phyloP scores from a whole-genome alignment of 2,888 invertebrate genomes.

The Smittia sp. region DNA sequence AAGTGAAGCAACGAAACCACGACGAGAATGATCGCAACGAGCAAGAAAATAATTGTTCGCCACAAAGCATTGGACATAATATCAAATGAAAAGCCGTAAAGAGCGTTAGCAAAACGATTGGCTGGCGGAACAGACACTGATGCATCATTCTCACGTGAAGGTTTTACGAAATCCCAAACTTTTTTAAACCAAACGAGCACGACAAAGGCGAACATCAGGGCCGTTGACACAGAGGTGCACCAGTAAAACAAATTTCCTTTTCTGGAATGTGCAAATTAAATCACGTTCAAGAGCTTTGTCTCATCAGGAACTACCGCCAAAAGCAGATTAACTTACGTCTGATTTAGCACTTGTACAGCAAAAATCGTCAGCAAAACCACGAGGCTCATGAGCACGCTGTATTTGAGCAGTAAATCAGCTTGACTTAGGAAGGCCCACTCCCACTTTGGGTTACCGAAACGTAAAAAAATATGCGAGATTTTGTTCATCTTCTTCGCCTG shows the following conservation, averaged over 20 bases:
- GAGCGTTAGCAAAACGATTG: constrained; percentile 55
- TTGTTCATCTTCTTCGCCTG: constrained; percentile 29
- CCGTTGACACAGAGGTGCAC: constrained; percentile 53
- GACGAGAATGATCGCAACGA: constrained; percentile 64
- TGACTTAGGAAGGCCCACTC: constrained; percentile 72
- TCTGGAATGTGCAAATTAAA: constrained; percentile 44
- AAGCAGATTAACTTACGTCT: constrained; percentile 47
- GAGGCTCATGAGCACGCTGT: constrained; percentile 65
- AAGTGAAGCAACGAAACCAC: constrained; percentile 67
- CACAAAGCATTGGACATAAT: constrained; percentile 64
- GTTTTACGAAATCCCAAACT: constrained; percentile 59
- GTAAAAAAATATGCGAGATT: constrained; percentile 58
- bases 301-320: not conserved
- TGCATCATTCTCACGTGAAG: constrained; percentile 43
- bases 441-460: constrained; percentile 62
- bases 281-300: too few species aligned
- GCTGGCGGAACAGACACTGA: constrained; percentile 51
- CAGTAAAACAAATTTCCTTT: constrained; percentile 53
- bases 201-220: constrained; percentile 60
- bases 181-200: constrained; percentile 76
- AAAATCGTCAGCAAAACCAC: constrained; percentile 61
- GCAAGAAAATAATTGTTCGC: constrained; percentile 65
- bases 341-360: constrained; percentile 62
- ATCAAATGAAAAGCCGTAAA: constrained; percentile 62
- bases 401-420: constrained; percentile 82